These are phyloP conservation scores for Loris lydekkerianus DNA, from an alignment of 2,797 vertebrate species.

Conservation along the genomic window DNA sequence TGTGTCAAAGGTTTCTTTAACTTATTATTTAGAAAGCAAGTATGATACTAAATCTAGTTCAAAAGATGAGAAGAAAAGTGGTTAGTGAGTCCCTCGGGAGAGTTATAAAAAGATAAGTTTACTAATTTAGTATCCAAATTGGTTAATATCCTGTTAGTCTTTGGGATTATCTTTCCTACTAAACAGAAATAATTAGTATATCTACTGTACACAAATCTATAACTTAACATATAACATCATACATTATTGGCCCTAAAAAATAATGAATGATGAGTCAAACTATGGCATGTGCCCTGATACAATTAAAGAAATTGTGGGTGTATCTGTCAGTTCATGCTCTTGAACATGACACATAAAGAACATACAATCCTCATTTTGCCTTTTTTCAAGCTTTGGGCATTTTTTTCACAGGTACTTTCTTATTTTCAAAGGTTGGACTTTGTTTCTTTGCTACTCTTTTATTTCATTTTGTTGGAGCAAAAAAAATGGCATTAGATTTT, in stretches of 20 bases:
- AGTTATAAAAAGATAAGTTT: not conserved
- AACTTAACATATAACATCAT: not conserved
- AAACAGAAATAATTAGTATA: not conserved
- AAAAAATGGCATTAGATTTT: not conserved
- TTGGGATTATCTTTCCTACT: not conserved
- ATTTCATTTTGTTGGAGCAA: not conserved
- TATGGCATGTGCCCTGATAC: not conserved
- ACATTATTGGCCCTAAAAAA: constrained; percentile 22
- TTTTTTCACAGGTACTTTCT: not conserved
- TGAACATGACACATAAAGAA: not conserved
- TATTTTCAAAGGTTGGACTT: not conserved
- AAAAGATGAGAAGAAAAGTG: not conserved
- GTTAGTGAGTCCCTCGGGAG: not conserved
- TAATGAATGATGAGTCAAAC: not conserved
- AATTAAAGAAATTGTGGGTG: not conserved
- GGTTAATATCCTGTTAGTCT: not conserved
- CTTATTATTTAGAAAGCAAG: not conserved
- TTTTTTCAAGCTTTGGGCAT: not conserved
- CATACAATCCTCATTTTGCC: not conserved
- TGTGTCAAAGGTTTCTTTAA: not conserved
- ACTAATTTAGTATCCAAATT: not conserved
- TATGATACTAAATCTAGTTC: not conserved
- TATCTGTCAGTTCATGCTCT: not conserved
- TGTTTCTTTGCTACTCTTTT: not conserved
- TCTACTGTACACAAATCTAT: not conserved